Evolutionary conservation across 2,797 vertebrate species (phyloP), one percentile per base, ranked within the genome.

Genomic region (Onychomys torridus): DNA sequence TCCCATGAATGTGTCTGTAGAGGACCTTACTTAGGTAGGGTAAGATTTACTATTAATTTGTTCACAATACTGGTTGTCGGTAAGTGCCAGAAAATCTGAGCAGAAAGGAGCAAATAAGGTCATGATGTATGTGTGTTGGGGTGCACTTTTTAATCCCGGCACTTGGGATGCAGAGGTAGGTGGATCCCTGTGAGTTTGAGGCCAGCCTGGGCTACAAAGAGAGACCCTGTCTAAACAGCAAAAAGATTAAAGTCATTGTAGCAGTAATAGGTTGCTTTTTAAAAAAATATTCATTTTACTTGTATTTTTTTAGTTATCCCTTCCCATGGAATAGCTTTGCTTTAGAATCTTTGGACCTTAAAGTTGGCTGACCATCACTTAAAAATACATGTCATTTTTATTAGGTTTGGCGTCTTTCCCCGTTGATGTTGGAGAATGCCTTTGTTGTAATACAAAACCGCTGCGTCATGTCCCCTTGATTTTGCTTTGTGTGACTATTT

Each of bases 301-400:
- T 73, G 63, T 63, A 63, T 73, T 59, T 90, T 90, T 55, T 11
- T 71, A 55, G 73, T 82, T 17, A 77, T 69, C 25, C 12, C n/a
- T 79, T 95, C 94, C 34, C 63, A 59, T 97, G 89, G 91, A 59
- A 23, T 92, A 1, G 52, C 34, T 95, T n/a, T 90, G 25, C 46
- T 34, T 76, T 86, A 29, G 63, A 46, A 34, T 83, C 57, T 82
- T 87, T 75, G 73, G 32, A 29, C n/a, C 40, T 88, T 85, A 5
- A 43, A 37, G 40, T 37, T 86, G n/a, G 12, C 90, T 86, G 49
- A 11, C 89, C 78, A 63, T 76, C 6, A 59, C 92, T 89, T 93
- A 5, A 94, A 94, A 93, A 69, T n/a, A 81, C n/a, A 37, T 95
- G 88, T 94, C n/a, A 61, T 40, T 96, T 82, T 82, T 49, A 40